Base-by-base conservation (phyloP, 2,113 vertebrate species). In the Parus major region DNA sequence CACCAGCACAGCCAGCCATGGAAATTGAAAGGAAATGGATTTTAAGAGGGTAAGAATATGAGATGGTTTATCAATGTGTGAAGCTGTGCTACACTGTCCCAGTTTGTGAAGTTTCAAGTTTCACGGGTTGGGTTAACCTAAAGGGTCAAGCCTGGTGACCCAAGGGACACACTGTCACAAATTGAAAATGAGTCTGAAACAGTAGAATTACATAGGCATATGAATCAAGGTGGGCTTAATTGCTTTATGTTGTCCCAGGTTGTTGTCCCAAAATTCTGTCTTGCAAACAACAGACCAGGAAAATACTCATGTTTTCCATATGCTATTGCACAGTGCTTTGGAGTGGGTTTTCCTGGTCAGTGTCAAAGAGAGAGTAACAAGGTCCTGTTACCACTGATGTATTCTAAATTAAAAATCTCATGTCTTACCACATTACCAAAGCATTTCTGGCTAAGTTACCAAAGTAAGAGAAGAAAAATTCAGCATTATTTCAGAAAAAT, bases 1-100 rank as follows among this genome's bases (percentile, higher is more conserved):
- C 3, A 17, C 2, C 27, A 68, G 9, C 1, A 2, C 15, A 79
- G 46, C 7, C 18, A 86, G 10, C 22, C 78, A 59, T 0, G 0
- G 36, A 82, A 80, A 63, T 66, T 4, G 23, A 42, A 88, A 88
- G 23, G 12, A 88, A 59, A 73, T 9, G 2, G 29, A 55, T 50
- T 86, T 72, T 36, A 57, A 46, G 33, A 57, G 46, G 11, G 14
- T 23, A 31, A 60, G 28, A 78, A 53, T 21, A 49, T 2, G 7
- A n/a, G 41, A 18, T 15, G 12, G 8, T 46, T 49, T 69, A 29
- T 55, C 41, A 27, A 3, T 13, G 18, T 11, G 9, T 50, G 55
- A 80, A 80, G 25, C 73, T 36, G 4, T 31, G 23, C n/a, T 84
- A 19, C 47, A 13, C 27, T 60, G n/a, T 27, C 5, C 16, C 42